A percentile compares a stretch with the other conserved stretches of the same genome.
These are phyloP conservation scores for Atherinomorus stipes DNA, from an alignment of 2,113 vertebrate genomes.

Conservation along the genomic window DNA sequence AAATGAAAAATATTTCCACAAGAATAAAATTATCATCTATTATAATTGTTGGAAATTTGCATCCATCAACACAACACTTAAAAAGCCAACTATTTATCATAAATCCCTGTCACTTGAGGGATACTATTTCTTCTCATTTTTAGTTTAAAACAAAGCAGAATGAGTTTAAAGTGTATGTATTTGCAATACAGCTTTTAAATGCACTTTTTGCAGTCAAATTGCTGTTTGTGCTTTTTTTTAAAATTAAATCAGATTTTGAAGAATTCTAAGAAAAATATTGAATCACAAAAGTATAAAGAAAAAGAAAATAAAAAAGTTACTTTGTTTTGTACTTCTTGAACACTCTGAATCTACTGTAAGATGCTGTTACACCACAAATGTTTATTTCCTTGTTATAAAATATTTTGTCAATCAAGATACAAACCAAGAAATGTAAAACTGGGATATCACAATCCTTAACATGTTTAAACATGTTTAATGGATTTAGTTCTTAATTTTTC, in stretches of 20 bases:
- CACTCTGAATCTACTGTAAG: not conserved
- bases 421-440: constrained; percentile 1
- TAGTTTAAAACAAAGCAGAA: not conserved
- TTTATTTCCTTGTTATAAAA: constrained; percentile 12
- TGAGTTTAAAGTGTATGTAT: not conserved
- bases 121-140: constrained; percentile 5
- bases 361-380: constrained; percentile 14
- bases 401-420: not conserved
- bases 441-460: not conserved
- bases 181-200: constrained; percentile 4
- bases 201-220: too few species aligned
- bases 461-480: constrained; percentile 2
- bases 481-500: not conserved
- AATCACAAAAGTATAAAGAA: constrained; percentile 3
- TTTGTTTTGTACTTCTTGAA: not conserved
- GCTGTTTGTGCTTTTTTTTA: constrained; percentile 32
- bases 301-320: not conserved
- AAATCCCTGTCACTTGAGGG: not conserved
- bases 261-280: not conserved
- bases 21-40: too few species aligned
- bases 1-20: too few species aligned
- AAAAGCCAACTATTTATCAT: not conserved
- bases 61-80: not conserved
- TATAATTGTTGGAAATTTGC: not conserved
- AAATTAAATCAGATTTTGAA: constrained; percentile 6